Conservation (phyloP, 1,140 invertebrate genomes). For the Aporrectodea caliginosa region DNA sequence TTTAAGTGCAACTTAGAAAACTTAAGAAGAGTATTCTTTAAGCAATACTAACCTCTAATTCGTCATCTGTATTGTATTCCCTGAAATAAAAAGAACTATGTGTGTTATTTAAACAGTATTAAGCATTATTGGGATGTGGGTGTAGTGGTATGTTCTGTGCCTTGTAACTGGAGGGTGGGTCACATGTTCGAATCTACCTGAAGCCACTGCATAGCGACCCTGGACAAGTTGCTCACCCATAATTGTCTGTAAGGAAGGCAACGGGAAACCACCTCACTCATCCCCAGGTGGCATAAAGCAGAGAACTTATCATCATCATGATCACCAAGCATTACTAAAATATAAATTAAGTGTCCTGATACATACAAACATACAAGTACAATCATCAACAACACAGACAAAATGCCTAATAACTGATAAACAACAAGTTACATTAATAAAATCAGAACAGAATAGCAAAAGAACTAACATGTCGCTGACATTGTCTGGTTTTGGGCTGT, state of each 20-base stretch:
- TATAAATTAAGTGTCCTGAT: no score
- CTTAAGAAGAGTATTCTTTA: neutral
- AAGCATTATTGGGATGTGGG: neutral
- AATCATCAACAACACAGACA: no score
- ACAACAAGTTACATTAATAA: no score
- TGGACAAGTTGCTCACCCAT: neutral
- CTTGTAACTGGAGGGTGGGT: neutral
- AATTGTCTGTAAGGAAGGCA: neutral
- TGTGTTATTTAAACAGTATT: neutral
- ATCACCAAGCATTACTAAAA: no score
- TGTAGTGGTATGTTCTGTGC: neutral
- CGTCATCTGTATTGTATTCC: neutral
- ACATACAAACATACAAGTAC: no score
- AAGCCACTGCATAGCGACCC: neutral
- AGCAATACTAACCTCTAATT: neutral
- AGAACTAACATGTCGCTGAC: no score
- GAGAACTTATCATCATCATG: no score
- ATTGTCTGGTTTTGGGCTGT: no score
- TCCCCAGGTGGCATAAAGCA: no score
- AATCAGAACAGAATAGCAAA: no score
- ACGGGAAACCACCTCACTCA: neutral
- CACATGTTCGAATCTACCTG: neutral
- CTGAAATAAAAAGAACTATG: neutral
- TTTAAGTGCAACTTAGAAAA: neutral
- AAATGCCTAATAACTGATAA: no score